Evolutionary conservation across 2,113 vertebrate genomes (phyloP).

Genomic region (Crotalus horridus): DNA sequence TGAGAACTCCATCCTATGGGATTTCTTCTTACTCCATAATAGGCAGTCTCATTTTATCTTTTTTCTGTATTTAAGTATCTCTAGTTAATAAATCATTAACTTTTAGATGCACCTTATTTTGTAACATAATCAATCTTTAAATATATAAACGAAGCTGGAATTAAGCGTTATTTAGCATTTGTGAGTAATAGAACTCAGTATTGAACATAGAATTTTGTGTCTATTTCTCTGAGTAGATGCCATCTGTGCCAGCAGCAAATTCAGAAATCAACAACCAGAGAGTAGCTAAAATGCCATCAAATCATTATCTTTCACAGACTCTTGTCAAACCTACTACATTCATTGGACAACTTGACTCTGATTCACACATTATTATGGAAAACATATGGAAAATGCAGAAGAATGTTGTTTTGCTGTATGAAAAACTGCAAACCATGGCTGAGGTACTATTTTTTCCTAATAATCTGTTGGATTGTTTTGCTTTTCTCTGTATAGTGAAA

Average conservation of each 20-base stretch:
- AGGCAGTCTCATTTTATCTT: neutral
- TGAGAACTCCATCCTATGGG: neutral
- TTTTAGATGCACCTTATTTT: neutral
- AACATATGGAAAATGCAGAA: slow-evolving; percentile 75
- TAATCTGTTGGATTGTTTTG: too few species aligned
- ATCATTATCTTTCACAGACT: slow-evolving; percentile 55
- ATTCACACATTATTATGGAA: slow-evolving; percentile 75
- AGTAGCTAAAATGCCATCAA: slow-evolving; percentile 54
- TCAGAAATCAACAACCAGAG: slow-evolving; percentile 34
- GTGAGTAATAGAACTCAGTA: neutral
- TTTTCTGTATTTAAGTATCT: neutral
- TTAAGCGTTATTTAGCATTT: neutral
- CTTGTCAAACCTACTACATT: slow-evolving; percentile 62
- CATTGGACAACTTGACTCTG: slow-evolving; percentile 43
- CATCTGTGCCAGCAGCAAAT: slow-evolving; percentile 3
- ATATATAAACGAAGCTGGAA: neutral
- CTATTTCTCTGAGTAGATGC: slow-evolving; percentile 46
- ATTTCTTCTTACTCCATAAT: neutral
- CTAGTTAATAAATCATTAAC: neutral
- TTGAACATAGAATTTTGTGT: neutral
- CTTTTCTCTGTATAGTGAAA: neutral
- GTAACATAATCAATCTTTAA: neutral
- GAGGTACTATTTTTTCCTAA: slow-evolving; percentile 66
- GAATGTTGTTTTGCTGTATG: slow-evolving; percentile 70
- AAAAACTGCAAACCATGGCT: slow-evolving; percentile 67